Base-by-base conservation (phyloP, 2,797 vertebrate species). In the Sebastes dallii region DNA sequence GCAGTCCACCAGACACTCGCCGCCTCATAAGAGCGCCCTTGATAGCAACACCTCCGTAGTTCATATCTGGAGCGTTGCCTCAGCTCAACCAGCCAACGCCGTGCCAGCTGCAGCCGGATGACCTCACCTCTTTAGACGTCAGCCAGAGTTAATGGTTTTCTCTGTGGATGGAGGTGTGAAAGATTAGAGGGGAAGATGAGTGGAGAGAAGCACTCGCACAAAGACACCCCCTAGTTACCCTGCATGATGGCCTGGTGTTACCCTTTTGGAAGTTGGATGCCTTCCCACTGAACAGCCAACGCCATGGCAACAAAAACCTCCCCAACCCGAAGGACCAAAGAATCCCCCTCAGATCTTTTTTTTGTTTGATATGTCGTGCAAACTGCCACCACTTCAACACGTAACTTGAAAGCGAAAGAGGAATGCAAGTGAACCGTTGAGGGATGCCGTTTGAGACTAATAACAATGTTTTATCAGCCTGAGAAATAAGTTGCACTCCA, bases 51-150 rank as follows among this genome's bases (percentile, higher is more conserved):
- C 89, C 89, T 92, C 91, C 73, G 3, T 71, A 55, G 67, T 74
- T 90, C 86, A 92, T 85, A 90, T 91, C 90, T 94, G 82, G 88
- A 86, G 67, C 76, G 9, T 89, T 90, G 80, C 91, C 84, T 91
- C 91, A 91, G 77, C 80, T 80, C 81, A 52, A 52, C 46, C 46
- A 8, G 70, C 88, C 83, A 68, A 73, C 71, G 82, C 80, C 13
- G 30, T 64, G 91, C 88, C 91, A 92, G 86, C 88, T 84, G 88
- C 82, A 80, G 77, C 20, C 54, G 10, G 52, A 72, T 94, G 90
- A 95, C 71, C 65, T 95, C 94, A 94, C 66, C 77, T 32, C 62
- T 83, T 55, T 60, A 66, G 77, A 75, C 60, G 46, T 86, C 79
- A 88, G 22, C n/a, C 72, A 50, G 22, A 6, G 62, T 75, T 84